Base-by-base conservation (phyloP, 2,113 vertebrate genomes). In the Syngnathoides biaculeatus region DNA sequence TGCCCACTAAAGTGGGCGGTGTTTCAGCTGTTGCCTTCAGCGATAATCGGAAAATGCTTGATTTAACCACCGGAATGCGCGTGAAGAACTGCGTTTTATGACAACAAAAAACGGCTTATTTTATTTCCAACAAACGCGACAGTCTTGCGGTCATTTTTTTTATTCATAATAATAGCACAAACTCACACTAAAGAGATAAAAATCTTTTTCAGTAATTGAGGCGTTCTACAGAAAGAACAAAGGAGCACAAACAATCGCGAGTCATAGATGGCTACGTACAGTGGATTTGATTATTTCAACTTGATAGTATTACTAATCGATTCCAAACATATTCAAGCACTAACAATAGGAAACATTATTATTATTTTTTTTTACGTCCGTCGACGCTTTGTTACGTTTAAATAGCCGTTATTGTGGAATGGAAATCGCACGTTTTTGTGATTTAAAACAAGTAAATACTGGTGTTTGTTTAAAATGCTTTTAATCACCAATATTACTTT, bases 371-470 rank as follows among this genome's bases (percentile, higher is more conserved):
- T 2, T 2, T 8, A 66, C 6, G 9, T 27, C 3, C 12, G 11
- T 17, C 22, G 22, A 39, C 7, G 40, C 35, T 35, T 38, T 84
- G 66, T 26, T 57, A 22, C 80, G 74, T 79, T 77, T 78, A 75
- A 59, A 73, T 83, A 82, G 71, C 9, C 43, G 63, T 0, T 20
- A 4, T 40, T 52, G 24, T 0, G 19, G 8, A 10, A 52, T 19
- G 1, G 22, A 52, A 52, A 52, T 22, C 20, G 3, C 8, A 52
- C 8, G 7, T n/a, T 52, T 50, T 8, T 8, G 20, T 52, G 48
- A 52, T 68, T 63, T 2, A 24, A 68, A 48, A 20, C 17, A 57
- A 20, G 2, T 59, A 71, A 52, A 0, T 66, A 35, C 3, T 22
- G 8, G 43, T 69, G 73, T 8, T 58, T 63, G n/a, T 78, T 64